Conservation (phyloP, 2,888 invertebrate species). For the Aphodius granarius region DNA sequence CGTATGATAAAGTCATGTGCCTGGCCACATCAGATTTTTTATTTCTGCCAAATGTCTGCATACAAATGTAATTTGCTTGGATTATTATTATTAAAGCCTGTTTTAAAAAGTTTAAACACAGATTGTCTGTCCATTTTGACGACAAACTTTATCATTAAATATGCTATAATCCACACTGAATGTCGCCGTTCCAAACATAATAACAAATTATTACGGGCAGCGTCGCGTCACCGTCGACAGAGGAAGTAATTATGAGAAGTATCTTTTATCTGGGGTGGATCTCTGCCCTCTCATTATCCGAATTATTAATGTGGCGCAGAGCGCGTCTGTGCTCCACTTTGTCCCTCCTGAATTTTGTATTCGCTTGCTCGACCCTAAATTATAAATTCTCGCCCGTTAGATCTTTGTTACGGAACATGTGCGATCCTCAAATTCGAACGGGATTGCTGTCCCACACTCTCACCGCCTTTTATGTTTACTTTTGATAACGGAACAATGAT, state of each 20-base stretch:
- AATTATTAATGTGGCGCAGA: slow-evolving; percentile 1
- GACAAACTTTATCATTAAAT: too few species aligned
- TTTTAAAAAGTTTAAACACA: too few species aligned
- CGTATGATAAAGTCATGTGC: too few species aligned
- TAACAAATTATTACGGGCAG: not conserved
- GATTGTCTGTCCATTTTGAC: too few species aligned
- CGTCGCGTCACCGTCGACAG: not conserved
- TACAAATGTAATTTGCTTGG: too few species aligned
- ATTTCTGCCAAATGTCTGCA: too few species aligned
- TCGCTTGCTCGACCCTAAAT: not conserved
- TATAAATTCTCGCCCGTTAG: not conserved
- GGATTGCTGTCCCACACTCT: not conserved
- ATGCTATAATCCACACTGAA: too few species aligned
- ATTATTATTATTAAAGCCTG: too few species aligned
- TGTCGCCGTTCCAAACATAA: not conserved
- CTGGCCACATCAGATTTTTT: too few species aligned
- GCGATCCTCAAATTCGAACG: slow-evolving; percentile 1
- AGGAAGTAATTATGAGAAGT: slow-evolving; percentile 10
- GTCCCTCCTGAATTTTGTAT: not conserved
- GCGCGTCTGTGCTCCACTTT: not conserved
- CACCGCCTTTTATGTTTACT: not conserved
- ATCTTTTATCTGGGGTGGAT: not conserved
- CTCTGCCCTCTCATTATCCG: not conserved
- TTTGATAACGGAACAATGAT: not conserved
- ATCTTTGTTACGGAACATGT: not conserved